Evolutionary conservation across 2,113 vertebrate species (phyloP), one percentile per base, ranked within the genome.

Genomic region (Crocuta crocuta): DNA sequence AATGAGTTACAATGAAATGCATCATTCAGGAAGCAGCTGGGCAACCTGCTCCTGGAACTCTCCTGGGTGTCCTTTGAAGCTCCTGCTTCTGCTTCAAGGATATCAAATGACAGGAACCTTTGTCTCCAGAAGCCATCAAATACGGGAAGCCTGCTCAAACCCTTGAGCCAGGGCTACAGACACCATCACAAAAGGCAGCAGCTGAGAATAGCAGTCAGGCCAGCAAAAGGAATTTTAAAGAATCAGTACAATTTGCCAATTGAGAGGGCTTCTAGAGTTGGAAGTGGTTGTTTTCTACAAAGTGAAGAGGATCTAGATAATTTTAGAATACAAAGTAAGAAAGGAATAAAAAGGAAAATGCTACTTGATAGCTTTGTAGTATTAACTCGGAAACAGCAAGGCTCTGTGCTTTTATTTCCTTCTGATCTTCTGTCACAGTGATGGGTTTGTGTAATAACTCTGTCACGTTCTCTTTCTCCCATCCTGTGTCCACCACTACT

Each of bases 31-130:
- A 95, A 98, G 89, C 95, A 98, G 92, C 85, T 97, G 96, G 92
- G 68, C 84, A 97, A 78, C 91, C 35, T 28, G 50, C 55, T n/a
- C 50, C 15, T 24, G 0, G 61, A 45, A 78, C 28, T 70, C 48
- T 91, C 39, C 35, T 94, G 86, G 35, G 68, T 53, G 91, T 93
- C 82, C 90, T 98, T 90, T 97, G 96, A 97, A 98, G 70, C 26
- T 94, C 73, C 74, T 91, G 33, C 71, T 89, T 96, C 66, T 95
- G 76, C 92, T 45, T 98, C 94, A 92, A 92, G 65, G 79, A 48
- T 97, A 95, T 92, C 68, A 4, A 96, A 85, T 96, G 33, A 90
- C 48, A 79, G 2, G 73, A 91, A 74, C 23, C n/a, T 79, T 97
- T 96, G 17, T 84, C 95, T 98, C 53, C 70, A 91, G 89, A 74